Evolutionary conservation across 2,888 invertebrate genomes (phyloP).

Genomic region (Ditula angustiorana): DNA sequence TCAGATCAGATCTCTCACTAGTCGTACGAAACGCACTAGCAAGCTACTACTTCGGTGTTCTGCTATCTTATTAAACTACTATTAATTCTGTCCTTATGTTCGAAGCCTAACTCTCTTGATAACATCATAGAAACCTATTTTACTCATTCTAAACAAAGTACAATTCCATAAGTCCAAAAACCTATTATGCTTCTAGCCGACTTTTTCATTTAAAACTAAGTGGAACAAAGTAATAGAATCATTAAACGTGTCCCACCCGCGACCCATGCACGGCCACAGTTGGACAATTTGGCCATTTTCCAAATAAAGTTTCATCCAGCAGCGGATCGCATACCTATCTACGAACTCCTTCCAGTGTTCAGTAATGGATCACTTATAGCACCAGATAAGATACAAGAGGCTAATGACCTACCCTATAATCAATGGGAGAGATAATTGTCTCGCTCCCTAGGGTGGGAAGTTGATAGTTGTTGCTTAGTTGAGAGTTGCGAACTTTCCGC

Average conservation of each 20-base stretch:
- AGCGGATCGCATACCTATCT: background rate
- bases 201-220: too few relatives aligned
- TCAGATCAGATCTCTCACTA: too few relatives aligned
- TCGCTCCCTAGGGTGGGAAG: background rate
- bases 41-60: too few relatives aligned
- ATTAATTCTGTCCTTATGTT: too few relatives aligned
- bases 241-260: background rate
- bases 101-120: too few relatives aligned
- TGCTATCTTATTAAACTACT: too few relatives aligned
- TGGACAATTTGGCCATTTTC: background rate
- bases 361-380: constrained; percentile 10
- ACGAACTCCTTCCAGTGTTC: background rate
- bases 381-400: constrained; percentile 5
- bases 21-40: too few relatives aligned
- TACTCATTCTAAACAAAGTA: too few relatives aligned
- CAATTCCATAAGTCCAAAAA: too few relatives aligned
- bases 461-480: constrained; percentile 16
- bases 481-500: constrained; percentile 25
- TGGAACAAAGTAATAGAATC: background rate
- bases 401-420: constrained; percentile 16
- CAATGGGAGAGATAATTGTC: constrained; percentile 25
- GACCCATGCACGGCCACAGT: background rate
- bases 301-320: constrained; percentile 1
- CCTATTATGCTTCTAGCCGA: too few relatives aligned
- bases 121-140: too few relatives aligned